Evolutionary conservation across 2,888 invertebrate species (phyloP), one percentile per base, ranked within the genome.

Genomic region (Oligia strigilis): DNA sequence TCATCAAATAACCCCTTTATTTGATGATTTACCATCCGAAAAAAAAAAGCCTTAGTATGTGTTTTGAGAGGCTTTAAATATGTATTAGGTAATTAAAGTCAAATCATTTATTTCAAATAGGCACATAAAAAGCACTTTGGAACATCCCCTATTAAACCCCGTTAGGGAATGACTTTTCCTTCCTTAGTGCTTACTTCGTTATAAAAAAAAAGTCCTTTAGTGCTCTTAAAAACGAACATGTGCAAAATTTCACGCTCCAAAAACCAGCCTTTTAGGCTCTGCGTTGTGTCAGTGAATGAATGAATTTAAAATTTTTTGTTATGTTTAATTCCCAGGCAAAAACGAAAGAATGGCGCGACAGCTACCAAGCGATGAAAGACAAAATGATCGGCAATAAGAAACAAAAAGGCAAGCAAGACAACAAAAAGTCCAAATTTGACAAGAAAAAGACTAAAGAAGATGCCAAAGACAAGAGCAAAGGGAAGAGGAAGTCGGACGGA

Each of bases 311-410:
- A 36, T 36, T 23, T 11, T 40, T 23, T 11, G 4, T 40, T 40
- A 19, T 65, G 0, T 40, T 65, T 65, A 3, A 65, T 72, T 90
- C 83, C 0, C 85, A 97, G 97, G 87, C 84, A 23, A 97, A 96
- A 91, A 80, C 94, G 8, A 94, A 95, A 89, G 95, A 96, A 88
- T 97, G 97, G 97, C 94, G 94, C 2, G 95, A 95, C 2, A 94
- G 87, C 83, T 97, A 96, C 85, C 95, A 96, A 92, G 93, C 93
- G 0, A 94, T 96, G 95, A 96, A 96, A 86, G 95, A 96, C 43
- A 96, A 95, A 84, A 96, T 96, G 95, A 93, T 91, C 0, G 95
- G 95, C 11, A 93, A 94, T 29, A 93, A 94, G 60, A 95, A 95
- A 80, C 92, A 94, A 40, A 95, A 94, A 85, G 93, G 93, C 82